A percentile compares a stretch with the other conserved stretches of the same genome.
Evolutionary conservation across 1,140 invertebrate species (phyloP).

Genomic region (Brachionus koreanus): DNA sequence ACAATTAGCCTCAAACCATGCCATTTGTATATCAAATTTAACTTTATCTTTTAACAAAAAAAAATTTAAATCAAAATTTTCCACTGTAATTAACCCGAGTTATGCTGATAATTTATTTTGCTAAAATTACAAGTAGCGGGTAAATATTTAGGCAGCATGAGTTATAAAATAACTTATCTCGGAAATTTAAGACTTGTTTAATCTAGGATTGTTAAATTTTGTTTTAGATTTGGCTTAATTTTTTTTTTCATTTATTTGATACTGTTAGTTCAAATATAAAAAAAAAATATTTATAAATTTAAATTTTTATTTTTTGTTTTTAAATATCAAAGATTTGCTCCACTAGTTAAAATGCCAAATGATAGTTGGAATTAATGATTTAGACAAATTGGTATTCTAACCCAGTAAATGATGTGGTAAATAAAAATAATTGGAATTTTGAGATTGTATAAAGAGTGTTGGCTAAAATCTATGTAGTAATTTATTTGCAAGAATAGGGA

Average conservation of each 20-base stretch:
- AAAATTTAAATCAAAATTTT: not conserved
- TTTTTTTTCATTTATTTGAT: not conserved
- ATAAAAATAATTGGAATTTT: not conserved
- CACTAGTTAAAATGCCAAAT: not conserved
- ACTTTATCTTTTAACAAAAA: not conserved
- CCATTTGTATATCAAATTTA: not conserved
- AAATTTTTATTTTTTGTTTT: not conserved
- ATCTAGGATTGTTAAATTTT: not conserved
- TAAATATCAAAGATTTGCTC: not conserved
- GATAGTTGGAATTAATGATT: not conserved
- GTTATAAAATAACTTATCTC: not conserved
- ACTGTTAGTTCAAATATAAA: not conserved
- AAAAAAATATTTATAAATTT: not conserved
- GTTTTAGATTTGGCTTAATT: too few species aligned
- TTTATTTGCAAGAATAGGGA: not conserved
- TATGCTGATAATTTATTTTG: not conserved
- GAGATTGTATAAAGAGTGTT: not conserved
- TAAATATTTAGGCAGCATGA: not conserved
- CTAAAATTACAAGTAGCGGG: not conserved
- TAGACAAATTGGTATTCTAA: not conserved
- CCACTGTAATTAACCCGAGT: not conserved
- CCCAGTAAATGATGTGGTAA: not conserved
- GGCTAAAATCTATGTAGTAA: not conserved
- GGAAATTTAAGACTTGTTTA: not conserved
- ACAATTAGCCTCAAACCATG: not conserved